phyloP scores from a whole-genome alignment of 1,140 invertebrate species.

The Adoxophyes honmai region DNA sequence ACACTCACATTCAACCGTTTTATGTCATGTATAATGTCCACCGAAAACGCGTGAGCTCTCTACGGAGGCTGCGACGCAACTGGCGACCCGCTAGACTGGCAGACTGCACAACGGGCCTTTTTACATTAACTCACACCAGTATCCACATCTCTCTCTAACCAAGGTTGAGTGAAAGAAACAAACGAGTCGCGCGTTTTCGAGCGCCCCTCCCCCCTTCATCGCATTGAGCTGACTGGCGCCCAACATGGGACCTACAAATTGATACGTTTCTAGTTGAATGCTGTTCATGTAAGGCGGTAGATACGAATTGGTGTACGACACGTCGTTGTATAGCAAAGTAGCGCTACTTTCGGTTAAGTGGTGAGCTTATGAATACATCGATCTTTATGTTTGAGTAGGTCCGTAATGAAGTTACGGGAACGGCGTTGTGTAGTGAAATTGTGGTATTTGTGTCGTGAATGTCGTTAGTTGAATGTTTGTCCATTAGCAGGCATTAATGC shows the following conservation, averaged over 20 bases:
- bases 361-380: background rate
- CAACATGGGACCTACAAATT: constrained; percentile 33
- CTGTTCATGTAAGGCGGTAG: background rate
- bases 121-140: too few species aligned
- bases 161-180: too few species aligned
- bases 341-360: background rate
- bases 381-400: too few species aligned
- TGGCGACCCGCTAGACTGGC: constrained; percentile 30
- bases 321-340: background rate
- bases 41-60: constrained; percentile 30
- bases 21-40: constrained; percentile 41
- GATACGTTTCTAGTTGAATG: background rate
- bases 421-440: too few species aligned
- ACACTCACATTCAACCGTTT: constrained; percentile 49
- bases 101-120: constrained; percentile 30
- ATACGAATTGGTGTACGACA: too few species aligned
- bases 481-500: background rate
- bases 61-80: constrained; percentile 60
- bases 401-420: too few species aligned
- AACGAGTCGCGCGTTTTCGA: background rate
- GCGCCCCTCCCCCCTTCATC: constrained; percentile 24
- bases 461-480: background rate
- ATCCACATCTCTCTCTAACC: too few species aligned
- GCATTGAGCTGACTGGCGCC: constrained; percentile 44
- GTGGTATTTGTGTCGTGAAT: too few species aligned